Conservation (phyloP, 1,140 invertebrate genomes). For the Chionoecetes opilio region DNA sequence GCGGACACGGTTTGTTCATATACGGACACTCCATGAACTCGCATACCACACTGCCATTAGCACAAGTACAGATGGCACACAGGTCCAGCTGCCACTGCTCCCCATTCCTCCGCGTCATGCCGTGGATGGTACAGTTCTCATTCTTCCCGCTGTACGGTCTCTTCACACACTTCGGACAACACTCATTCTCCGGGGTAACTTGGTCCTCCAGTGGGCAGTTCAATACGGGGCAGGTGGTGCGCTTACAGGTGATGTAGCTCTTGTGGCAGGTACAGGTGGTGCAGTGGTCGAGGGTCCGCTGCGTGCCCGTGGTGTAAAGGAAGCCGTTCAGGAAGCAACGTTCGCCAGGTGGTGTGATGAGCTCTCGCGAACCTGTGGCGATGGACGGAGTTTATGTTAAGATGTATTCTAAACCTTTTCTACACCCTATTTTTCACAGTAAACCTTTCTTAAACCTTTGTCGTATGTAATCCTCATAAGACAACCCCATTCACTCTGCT, state of each 20-base stretch:
- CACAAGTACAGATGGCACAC: slow-evolving; percentile 93
- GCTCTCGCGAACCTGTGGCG: slow-evolving; percentile 61
- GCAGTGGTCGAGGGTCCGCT: slow-evolving; percentile 89
- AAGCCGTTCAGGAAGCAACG: slow-evolving; percentile 81
- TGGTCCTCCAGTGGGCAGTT: slow-evolving; percentile 91
- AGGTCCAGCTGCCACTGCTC: slow-evolving; percentile 93
- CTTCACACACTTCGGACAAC: slow-evolving; percentile 88
- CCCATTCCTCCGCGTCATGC: slow-evolving; percentile 88
- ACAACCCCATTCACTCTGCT: too few species aligned
- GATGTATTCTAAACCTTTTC: too few species aligned
- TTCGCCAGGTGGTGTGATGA: slow-evolving; percentile 77
- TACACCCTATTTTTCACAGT: too few species aligned
- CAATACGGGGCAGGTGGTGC: slow-evolving; percentile 91
- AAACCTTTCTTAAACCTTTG: too few species aligned
- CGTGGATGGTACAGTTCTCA: slow-evolving; percentile 74
- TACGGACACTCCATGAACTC: slow-evolving; percentile 89
- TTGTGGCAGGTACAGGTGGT: slow-evolving; percentile 92
- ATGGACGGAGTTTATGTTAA: too few species aligned
- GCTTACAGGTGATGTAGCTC: slow-evolving; percentile 90
- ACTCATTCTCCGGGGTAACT: slow-evolving; percentile 88
- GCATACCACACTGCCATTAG: slow-evolving; percentile 91
- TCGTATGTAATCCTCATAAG: too few species aligned
- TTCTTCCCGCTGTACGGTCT: slow-evolving; percentile 49
- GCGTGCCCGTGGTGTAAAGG: slow-evolving; percentile 79
- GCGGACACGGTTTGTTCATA: slow-evolving; percentile 74